Base-by-base conservation (phyloP, 2,113 vertebrate species). In the Tychaedon coryphoeus region DNA sequence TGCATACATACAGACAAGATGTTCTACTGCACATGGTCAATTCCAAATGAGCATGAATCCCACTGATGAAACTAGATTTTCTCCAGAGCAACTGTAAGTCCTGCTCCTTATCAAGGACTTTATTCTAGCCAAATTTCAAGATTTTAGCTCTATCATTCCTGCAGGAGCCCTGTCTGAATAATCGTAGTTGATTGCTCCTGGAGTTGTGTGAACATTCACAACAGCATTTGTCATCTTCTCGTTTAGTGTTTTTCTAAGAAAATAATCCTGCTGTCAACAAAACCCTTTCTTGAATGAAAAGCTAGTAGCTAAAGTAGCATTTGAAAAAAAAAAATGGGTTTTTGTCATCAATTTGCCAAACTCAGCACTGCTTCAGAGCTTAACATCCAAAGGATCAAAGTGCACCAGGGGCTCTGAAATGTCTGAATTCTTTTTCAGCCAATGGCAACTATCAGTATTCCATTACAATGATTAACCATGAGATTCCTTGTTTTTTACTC, bases 211-310 rank as follows among this genome's bases (percentile, higher is more conserved):
- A 95, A 92, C 28, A 73, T 90, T 94, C 81, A 83, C 70, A 95
- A 82, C 81, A 82, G 77, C 58, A 85, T 95, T 96, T 96, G 70
- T 95, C 93, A 94, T 94, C 77, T 95, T 95, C 84, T 92, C 34
- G 16, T 95, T 95, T 79, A 73, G 43, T 51, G 54, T 76, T 90
- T 96, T 95, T 79, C 71, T 91, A 91, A 90, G 91, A 79, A 93
- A 93, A 96, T 93, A 91, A 90, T 88, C 74, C 88, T 92, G 84
- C 89, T 95, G 93, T 96, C 91, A 96, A 87, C 94, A 95, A 92
- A 94, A 83, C 33, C 56, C 56, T 56, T 80, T 70, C 64, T 90
- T 75, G 36, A 92, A 93, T 90, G 67, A 95, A 93, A 93, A 86
- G 74, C 62, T 48, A 51, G 65, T 33, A 86, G 72, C 79, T 92